phyloP scores from a whole-genome alignment of 2,888 invertebrate species.

The Phortica okadai region DNA sequence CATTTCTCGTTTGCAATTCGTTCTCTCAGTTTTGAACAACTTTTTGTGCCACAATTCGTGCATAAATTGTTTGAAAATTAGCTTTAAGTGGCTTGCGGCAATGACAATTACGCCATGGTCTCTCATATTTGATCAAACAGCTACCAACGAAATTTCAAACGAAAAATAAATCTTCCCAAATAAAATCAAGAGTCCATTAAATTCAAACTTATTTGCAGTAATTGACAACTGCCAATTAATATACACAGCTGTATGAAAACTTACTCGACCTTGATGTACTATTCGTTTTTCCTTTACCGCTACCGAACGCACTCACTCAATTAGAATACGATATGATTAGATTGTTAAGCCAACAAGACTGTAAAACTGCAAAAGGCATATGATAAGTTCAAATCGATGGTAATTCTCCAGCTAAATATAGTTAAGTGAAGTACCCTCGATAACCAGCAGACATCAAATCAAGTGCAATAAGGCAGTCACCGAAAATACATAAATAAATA shows the following conservation, averaged over 20 bases:
- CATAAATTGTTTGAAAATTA: constrained; percentile 1
- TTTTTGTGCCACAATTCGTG: neutral
- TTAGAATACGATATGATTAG: constrained; percentile 2
- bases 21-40: neutral
- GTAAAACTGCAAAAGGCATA: neutral
- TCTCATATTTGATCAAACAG: neutral
- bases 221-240: neutral
- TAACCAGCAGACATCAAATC: neutral
- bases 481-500: too few relatives aligned
- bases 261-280: neutral
- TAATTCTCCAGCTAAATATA: neutral
- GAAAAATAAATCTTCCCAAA: neutral
- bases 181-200: neutral
- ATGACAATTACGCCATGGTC: neutral
- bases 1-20: neutral
- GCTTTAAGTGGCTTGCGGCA: constrained; percentile 27
- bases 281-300: neutral
- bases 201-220: neutral
- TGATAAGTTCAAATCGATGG: neutral
- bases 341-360: neutral
- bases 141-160: neutral
- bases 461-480: neutral
- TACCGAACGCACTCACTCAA: constrained; percentile 1
- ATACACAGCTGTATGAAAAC: neutral
- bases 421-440: neutral